These are phyloP conservation scores for Blastomussa wellsi DNA, from an alignment of 92 coral and sea anemone species.

Conservation along the genomic window DNA sequence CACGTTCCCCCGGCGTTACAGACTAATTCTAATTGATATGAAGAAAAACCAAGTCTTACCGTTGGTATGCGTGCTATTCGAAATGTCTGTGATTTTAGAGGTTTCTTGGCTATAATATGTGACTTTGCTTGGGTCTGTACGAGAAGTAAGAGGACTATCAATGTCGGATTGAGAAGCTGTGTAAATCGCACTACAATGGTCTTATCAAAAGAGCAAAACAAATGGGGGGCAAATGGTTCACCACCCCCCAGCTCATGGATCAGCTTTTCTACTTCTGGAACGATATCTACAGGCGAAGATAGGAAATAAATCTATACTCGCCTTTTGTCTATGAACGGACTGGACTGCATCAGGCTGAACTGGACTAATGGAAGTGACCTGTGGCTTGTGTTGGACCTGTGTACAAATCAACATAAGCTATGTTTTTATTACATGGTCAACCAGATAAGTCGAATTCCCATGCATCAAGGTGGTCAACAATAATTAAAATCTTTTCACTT, in stretches of 20 bases:
- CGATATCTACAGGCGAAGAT: too few relatives aligned
- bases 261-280: too few relatives aligned
- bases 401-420: neutral
- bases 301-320: neutral
- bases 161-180: neutral
- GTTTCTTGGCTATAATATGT: neutral
- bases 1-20: too few relatives aligned
- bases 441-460: neutral
- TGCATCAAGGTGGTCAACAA: neutral
- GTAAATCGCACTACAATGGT: neutral
- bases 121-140: slow-evolving; percentile 1
- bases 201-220: neutral
- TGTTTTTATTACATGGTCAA: neutral
- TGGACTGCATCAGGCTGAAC: neutral
- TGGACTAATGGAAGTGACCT: neutral
- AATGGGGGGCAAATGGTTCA: too few relatives aligned
- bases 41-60: neutral
- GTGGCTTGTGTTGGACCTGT: neutral
- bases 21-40: too few relatives aligned
- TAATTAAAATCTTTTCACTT: neutral
- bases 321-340: neutral
- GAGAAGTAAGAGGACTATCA: neutral
- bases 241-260: too few relatives aligned
- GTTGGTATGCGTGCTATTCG: neutral
- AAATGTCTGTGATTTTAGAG: neutral